Percentiles rank a stretch among this genome's conserved stretches.
Evolutionary conservation across 2,797 vertebrate species (phyloP).

Genomic region (Ataeniobius toweri): DNA sequence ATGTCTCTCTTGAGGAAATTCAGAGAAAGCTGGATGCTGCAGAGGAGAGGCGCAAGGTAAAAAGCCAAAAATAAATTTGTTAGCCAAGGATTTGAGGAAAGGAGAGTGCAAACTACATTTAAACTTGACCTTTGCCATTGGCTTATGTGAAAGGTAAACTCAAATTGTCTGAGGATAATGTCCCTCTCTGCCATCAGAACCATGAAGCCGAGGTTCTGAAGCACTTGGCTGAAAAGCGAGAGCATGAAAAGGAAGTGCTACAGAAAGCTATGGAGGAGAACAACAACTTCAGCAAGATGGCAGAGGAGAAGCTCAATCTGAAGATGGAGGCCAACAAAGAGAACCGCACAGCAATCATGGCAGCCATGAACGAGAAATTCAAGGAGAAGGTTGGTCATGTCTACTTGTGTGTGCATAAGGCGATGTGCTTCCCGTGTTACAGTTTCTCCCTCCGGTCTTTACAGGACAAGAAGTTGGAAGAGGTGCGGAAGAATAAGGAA

Average conservation of each 20-base stretch:
- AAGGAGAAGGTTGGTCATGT: conserved; percentile 86
- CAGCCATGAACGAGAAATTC: conserved; percentile 93
- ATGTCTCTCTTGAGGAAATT: conserved; percentile 94
- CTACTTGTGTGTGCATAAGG: accelerated
- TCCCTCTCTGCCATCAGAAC: conserved; percentile 72
- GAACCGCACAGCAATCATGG: conserved; percentile 92
- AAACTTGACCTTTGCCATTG: background rate
- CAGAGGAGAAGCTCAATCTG: conserved; percentile 93
- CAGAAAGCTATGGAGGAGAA: conserved; percentile 95
- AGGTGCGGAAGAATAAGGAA: conserved; percentile 94
- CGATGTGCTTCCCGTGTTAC: accelerated
- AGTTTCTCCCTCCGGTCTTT: background rate
- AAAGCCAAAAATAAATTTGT: too few relatives aligned
- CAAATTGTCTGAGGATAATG: background rate
- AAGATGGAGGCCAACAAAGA: conserved; percentile 98
- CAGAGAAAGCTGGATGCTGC: conserved; percentile 95
- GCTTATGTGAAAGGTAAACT: background rate
- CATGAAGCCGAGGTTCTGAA: conserved; percentile 94
- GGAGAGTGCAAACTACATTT: too few relatives aligned
- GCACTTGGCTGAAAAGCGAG: conserved; percentile 93
- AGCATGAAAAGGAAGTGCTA: conserved; percentile 94
- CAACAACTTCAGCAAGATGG: conserved; percentile 97
- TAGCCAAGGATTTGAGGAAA: too few relatives aligned
- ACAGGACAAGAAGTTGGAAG: conserved; percentile 93
- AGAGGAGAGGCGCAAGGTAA: conserved; percentile 95